Evolutionary conservation across 1,140 invertebrate species (phyloP).

Genomic region (Scylla paramamosain): DNA sequence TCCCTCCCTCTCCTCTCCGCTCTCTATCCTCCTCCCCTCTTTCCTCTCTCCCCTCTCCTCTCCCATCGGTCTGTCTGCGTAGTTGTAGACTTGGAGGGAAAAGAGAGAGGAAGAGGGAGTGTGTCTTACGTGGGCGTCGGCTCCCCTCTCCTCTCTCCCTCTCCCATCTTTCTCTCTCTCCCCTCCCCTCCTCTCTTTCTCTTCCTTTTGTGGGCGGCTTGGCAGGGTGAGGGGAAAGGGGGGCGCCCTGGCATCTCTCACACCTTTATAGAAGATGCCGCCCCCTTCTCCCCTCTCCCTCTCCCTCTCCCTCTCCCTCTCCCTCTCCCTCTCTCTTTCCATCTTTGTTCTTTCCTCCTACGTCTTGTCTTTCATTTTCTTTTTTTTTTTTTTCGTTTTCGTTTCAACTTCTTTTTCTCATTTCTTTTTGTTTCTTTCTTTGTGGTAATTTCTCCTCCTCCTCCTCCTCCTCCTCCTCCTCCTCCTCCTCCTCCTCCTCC

Average conservation of each 20-base stretch:
- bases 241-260: background rate
- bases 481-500: too few species aligned
- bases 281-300: background rate
- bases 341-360: background rate
- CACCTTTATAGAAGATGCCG: background rate
- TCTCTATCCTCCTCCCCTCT: background rate
- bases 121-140: background rate
- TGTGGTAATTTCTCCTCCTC: background rate
- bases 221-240: too few species aligned
- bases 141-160: background rate
- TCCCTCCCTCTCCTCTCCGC: background rate
- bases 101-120: background rate
- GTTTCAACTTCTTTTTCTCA: background rate
- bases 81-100: background rate
- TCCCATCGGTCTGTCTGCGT: background rate
- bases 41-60: background rate
- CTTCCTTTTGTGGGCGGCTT: background rate
- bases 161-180: background rate
- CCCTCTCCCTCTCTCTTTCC: too few species aligned
- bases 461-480: too few species aligned
- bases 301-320: constrained; percentile 6
- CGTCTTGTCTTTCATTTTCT: background rate
- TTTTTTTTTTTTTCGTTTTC: background rate
- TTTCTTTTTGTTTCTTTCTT: background rate
- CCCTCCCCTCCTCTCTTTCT: background rate